phyloP scores from a whole-genome alignment of 2,797 vertebrate species.

The Hypotaenidia philippensis region DNA sequence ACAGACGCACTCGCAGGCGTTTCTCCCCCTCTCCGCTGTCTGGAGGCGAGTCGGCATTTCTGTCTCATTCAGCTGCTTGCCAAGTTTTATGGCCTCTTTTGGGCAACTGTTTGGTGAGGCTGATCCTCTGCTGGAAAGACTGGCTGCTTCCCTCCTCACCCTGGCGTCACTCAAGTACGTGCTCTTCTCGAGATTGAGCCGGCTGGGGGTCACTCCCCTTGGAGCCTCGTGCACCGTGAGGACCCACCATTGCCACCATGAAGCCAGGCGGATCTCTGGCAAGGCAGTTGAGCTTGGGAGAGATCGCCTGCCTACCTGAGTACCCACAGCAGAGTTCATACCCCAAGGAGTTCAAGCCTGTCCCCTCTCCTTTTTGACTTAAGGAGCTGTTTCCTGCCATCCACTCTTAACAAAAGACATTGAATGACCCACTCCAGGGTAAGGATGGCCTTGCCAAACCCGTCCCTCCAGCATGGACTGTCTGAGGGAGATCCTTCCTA shows the following conservation, averaged over 20 bases:
- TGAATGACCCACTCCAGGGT: not conserved
- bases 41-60: not conserved
- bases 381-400: not conserved
- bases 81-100: not conserved
- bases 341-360: accelerated
- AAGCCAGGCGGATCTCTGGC: not conserved
- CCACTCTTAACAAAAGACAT: not conserved
- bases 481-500: not conserved
- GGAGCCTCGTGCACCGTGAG: not conserved
- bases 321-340: not conserved
- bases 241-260: not conserved
- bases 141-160: not conserved
- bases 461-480: not conserved
- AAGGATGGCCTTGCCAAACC: not conserved
- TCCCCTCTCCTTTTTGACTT: not conserved
- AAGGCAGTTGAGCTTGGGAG: not conserved
- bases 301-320: not conserved
- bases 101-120: not conserved
- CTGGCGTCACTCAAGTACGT: not conserved
- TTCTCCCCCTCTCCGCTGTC: not conserved
- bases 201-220: not conserved
- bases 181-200: accelerated
- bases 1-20: not conserved
- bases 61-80: not conserved
- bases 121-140: not conserved